Evolutionary conservation across 2,113 vertebrate genomes (phyloP), one percentile per base, ranked within the genome.

Genomic region (Cyprinodon tularosa): DNA sequence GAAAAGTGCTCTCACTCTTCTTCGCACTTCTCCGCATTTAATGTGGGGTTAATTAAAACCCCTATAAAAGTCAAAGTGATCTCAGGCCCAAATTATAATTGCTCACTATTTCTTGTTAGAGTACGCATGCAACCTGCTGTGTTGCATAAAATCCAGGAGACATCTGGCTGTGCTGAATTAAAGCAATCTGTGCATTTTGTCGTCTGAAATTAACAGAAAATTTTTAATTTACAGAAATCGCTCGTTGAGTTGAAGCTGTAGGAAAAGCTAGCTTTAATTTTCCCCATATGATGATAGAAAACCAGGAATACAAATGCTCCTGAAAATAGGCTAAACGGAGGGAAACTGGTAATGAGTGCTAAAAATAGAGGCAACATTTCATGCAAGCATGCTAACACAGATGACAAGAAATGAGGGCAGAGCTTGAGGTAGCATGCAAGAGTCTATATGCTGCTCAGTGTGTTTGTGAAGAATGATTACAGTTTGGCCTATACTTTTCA

Each of bases 311-410:
- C 40, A 62, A n/a, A 64, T 57, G 62, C 60, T 45, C 1, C 39
- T 66, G 36, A 65, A 74, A 63, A 65, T 9, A 59, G 53, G 45
- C 29, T 68, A 4, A 71, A 74, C 13, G 44, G 12, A 62, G 65
- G 72, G 66, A 70, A 20, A 20, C 37, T 69, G 36, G 74, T 76
- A 80, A 83, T 81, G 68, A 90, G 59, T 44, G 13, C 63, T 78
- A 78, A 82, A 87, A 82, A 82, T 85, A 84, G 86, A 85, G 37
- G 59, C 14, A 61, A 66, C 72, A 76, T 80, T 76, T 83, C 62
- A 74, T 47, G 60, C 39, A 80, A 82, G 73, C 72, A 74, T 47
- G 80, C n/a, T 15, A 72, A 81, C 71, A 73, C 48, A 71, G 71
- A 82, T 60, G 71, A 62, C 71, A 66, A 69, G 80, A 85, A 90